Base-by-base conservation (phyloP, 1,140 invertebrate genomes). In the Heliconius nattereri region DNA sequence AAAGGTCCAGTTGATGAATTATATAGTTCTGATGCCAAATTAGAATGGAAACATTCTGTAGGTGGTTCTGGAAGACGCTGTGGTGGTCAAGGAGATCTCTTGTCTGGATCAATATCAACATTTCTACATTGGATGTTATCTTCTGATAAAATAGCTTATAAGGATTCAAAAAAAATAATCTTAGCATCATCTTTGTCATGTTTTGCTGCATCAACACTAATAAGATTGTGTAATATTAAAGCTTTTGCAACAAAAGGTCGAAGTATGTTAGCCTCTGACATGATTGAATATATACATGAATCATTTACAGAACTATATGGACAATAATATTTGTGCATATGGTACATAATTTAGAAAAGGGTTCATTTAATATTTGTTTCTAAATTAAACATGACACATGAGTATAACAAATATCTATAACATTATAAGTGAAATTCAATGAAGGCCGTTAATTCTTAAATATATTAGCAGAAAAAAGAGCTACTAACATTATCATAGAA, bases 1-100 rank as follows among this genome's bases (percentile, higher is more conserved):
- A 99, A 99, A 93, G 98, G 98, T 19, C 86, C 90, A 1, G 95
- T 94, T 26, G 98, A 99, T 95, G 95, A 97, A 60, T 97, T 98
- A 19, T 96, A 96, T 16, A 95, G 97, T 94, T 96, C 96, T 8
- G 87, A 94, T 74, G 90, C 90, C 57, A 91, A 92, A 29, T 94
- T 95, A 6, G 90, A 93, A 83, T 96, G 94, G 94, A 88, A 95
- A 80, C 95, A 89, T 85, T 89, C 84, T 86, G 93, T 90, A 8
- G 95, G 96, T 37, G 98, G 98, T 6, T 98, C 98, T 52, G 97
- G 96, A 8, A 95, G 99, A 79, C 95, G 99, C 71, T 99, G 99
- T 95, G 99, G 99, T 8, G 99, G 99, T 13, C 99, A 99, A 94
- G 99, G 99, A 1, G 99, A 99, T 92, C 91, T 99, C 3, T 90